Conservation (phyloP, 2,113 vertebrate species). For the Rhinolophus ferrumequinum region DNA sequence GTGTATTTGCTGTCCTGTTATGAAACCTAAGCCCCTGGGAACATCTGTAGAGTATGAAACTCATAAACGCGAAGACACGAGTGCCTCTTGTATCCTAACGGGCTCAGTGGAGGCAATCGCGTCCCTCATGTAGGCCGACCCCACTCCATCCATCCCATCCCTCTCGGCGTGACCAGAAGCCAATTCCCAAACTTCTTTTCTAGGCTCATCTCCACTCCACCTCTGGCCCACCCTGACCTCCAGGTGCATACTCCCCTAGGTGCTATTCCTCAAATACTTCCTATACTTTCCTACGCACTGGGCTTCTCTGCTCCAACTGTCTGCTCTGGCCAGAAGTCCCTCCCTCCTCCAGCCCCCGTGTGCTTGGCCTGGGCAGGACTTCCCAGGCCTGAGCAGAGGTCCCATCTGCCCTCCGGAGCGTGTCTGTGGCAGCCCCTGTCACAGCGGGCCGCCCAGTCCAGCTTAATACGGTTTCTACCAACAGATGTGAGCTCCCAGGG, state of each 20-base stretch:
- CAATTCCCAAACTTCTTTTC: background rate
- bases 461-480: background rate
- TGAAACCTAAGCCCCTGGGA: background rate
- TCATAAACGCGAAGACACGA: background rate
- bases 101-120: background rate
- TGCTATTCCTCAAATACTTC: background rate
- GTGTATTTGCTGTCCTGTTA: background rate
- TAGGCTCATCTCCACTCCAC: background rate
- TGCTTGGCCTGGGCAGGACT: background rate
- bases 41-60: background rate
- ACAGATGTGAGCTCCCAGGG: background rate
- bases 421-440: background rate
- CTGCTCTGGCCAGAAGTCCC: background rate
- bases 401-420: background rate
- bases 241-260: background rate
- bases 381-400: background rate
- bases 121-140: background rate
- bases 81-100: background rate
- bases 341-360: background rate
- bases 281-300: background rate
- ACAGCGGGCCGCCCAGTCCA: background rate
- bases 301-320: background rate
- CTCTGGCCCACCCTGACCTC: too few relatives aligned
- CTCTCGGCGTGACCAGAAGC: background rate
- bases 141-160: background rate